Percentiles rank a stretch among this genome's conserved stretches.
These are phyloP conservation scores for Philonicus albiceps DNA, from an alignment of 2,888 invertebrate species.

Conservation along the genomic window DNA sequence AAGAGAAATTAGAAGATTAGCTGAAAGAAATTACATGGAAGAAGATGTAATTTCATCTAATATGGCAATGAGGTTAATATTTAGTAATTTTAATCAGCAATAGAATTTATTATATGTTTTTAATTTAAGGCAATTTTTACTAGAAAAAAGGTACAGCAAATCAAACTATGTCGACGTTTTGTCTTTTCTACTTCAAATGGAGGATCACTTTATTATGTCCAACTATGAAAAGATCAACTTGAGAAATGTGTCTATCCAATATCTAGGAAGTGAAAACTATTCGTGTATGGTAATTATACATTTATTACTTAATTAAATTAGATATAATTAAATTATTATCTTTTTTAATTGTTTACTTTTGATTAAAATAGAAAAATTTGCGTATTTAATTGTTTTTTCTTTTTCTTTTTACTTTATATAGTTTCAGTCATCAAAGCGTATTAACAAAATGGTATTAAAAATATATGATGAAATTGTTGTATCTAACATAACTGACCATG, in stretches of 20 bases:
- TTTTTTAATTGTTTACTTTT: too few relatives aligned
- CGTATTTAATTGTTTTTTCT: background rate
- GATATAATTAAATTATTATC: too few relatives aligned
- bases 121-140: conserved; percentile 50
- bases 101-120: background rate
- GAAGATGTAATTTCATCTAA: background rate
- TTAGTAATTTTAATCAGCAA: background rate
- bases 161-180: conserved; percentile 53
- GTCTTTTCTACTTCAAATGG: conserved; percentile 55
- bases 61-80: background rate
- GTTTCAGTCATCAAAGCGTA: background rate
- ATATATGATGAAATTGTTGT: background rate
- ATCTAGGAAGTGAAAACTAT: conserved; percentile 44
- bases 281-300: conserved; percentile 45
- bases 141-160: conserved; percentile 45
- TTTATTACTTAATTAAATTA: background rate
- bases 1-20: background rate
- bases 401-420: background rate
- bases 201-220: conserved; percentile 54
- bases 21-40: background rate
- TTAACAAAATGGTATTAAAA: background rate
- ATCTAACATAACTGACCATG: background rate
- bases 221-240: conserved; percentile 51
- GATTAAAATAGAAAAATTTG: too few relatives aligned
- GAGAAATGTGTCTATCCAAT: conserved; percentile 51